These are phyloP conservation scores for Meteorus sp. DNA, from an alignment of 1,140 invertebrate genomes.

Conservation along the genomic window DNA sequence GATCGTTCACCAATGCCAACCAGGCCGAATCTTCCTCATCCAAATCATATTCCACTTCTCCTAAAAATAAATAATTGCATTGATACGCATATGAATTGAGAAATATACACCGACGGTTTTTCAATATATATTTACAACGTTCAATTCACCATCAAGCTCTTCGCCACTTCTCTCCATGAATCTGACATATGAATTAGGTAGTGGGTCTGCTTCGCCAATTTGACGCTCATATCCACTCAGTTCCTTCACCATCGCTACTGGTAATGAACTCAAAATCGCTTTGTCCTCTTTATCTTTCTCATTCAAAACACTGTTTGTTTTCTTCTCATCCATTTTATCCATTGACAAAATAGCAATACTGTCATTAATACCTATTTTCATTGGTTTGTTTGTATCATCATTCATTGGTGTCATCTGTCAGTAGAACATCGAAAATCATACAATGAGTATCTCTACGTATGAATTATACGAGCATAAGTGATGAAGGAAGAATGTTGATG, in stretches of 20 bases:
- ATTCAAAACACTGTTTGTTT: constrained; percentile 27
- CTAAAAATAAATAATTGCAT: constrained; percentile 42
- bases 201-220: constrained; percentile 76
- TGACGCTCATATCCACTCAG: constrained; percentile 71
- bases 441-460: background rate
- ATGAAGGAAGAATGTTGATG: constrained; percentile 3
- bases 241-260: constrained; percentile 81
- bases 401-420: constrained; percentile 47
- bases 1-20: constrained; percentile 86
- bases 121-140: constrained; percentile 4
- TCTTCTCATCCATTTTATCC: constrained; percentile 44
- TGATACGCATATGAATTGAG: background rate
- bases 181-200: constrained; percentile 80
- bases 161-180: constrained; percentile 95
- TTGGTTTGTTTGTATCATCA: constrained; percentile 47
- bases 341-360: constrained; percentile 45
- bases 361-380: constrained; percentile 50
- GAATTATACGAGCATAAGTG: constrained; percentile 5
- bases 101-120: background rate
- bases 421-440: constrained; percentile 11
- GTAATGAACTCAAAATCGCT: constrained; percentile 60
- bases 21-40: constrained; percentile 96
- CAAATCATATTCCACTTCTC: constrained; percentile 93
- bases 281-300: constrained; percentile 56
- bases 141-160: constrained; percentile 82